Evolutionary conservation across 2,113 vertebrate species (phyloP).

Genomic region (Aspiorhynchus laticeps): DNA sequence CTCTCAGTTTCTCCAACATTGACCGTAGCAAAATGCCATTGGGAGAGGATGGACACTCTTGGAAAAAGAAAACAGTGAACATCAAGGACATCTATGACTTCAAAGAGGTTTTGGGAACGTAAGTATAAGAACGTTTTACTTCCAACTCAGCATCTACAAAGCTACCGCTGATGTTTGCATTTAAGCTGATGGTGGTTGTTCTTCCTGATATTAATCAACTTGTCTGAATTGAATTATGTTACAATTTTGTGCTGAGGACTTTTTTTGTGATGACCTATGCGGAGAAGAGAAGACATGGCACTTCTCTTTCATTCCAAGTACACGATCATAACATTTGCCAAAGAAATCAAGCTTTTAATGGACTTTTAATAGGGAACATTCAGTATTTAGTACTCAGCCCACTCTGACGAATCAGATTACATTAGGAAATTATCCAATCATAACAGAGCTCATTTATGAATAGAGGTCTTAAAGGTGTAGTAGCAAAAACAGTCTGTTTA

Average conservation of each 20-base stretch:
- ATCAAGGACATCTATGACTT: slow-evolving; percentile 82
- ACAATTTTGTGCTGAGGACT: slow-evolving; percentile 1
- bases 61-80: slow-evolving; percentile 79
- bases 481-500: neutral
- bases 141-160: neutral
- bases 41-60: slow-evolving; percentile 77
- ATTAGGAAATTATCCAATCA: neutral
- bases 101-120: slow-evolving; percentile 80
- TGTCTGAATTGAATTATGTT: neutral
- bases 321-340: neutral
- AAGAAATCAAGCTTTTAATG: neutral
- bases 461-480: neutral
- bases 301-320: neutral
- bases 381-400: neutral
- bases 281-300: no score
- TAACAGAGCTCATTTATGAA: neutral
- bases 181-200: neutral
- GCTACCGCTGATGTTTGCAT: neutral
- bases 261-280: neutral
- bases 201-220: slow-evolving; percentile 1
- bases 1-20: slow-evolving; percentile 66
- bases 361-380: slow-evolving; percentile 3
- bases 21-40: slow-evolving; percentile 79
- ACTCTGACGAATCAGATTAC: neutral
- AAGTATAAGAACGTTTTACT: slow-evolving; percentile 64